These are phyloP conservation scores for Conistra vaccinii DNA, from an alignment of 2,888 invertebrate genomes.

Conservation along the genomic window DNA sequence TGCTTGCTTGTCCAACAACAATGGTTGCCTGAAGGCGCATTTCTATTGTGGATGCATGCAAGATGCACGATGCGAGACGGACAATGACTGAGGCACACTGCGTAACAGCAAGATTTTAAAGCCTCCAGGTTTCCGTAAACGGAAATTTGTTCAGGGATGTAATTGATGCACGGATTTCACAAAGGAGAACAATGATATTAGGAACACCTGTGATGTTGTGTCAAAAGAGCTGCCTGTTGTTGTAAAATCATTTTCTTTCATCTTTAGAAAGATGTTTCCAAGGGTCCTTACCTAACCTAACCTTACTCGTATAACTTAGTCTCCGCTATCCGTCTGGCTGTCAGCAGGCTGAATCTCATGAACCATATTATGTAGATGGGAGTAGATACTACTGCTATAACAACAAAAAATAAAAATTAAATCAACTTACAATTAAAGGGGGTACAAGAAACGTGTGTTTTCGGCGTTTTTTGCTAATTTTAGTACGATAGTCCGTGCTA, in stretches of 20 bases:
- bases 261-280: neutral
- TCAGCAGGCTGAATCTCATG: no score
- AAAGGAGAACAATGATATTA: neutral
- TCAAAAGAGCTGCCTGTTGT: neutral
- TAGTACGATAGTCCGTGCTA: no score
- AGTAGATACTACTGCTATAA: no score
- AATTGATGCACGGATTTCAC: neutral
- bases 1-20: conserved; percentile 63
- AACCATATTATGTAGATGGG: no score
- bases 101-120: conserved; percentile 33
- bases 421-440: no score
- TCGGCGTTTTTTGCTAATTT: no score
- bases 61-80: conserved; percentile 54
- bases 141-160: conserved; percentile 14
- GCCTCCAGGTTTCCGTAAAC: conserved; percentile 18
- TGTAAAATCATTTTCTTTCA: neutral
- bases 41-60: conserved; percentile 63
- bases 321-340: neutral
- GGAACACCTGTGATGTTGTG: neutral
- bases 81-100: conserved; percentile 54
- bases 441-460: no score
- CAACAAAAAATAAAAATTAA: no score
- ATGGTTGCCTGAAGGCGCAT: conserved; percentile 58
- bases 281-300: no score
- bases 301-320: no score